A percentile compares a stretch with the other conserved stretches of the same genome.
Conservation (phyloP, 1,140 invertebrate genomes). For the Platyura marginata region DNA sequence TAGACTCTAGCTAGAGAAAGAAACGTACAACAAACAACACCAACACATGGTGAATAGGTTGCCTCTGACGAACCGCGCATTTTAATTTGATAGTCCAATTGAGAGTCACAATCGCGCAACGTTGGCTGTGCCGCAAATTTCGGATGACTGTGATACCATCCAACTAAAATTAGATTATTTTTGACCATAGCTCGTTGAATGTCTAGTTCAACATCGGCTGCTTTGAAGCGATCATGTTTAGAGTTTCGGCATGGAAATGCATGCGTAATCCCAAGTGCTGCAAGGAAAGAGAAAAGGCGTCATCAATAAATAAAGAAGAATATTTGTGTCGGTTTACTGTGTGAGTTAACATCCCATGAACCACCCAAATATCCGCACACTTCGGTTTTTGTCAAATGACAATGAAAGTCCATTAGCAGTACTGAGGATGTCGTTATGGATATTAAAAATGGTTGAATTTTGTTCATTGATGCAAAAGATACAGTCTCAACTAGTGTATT, state of each 20-base stretch:
- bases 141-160: conserved; percentile 96
- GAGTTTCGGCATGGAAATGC: conserved; percentile 77
- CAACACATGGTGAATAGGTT: conserved; percentile 81
- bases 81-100: conserved; percentile 86
- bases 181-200: conserved; percentile 68
- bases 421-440: conserved; percentile 77
- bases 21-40: conserved; percentile 78
- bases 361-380: conserved; percentile 88
- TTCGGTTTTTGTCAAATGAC: conserved; percentile 79
- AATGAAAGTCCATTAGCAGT: conserved; percentile 81
- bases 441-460: conserved; percentile 81
- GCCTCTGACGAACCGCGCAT: conserved; percentile 81
- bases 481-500: conserved; percentile 76
- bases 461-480: conserved; percentile 67
- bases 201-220: conserved; percentile 54
- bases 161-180: conserved; percentile 62
- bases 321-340: conserved; percentile 65
- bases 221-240: conserved; percentile 53
- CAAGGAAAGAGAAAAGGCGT: conserved; percentile 15
- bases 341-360: conserved; percentile 83
- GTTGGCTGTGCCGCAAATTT: conserved; percentile 73
- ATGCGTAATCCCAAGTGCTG: conserved; percentile 70
- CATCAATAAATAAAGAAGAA: background rate
- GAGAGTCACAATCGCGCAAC: conserved; percentile 74
- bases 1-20: conserved; percentile 38